A percentile compares a stretch with the other conserved stretches of the same genome.
phyloP scores from a whole-genome alignment of 2,888 invertebrate species.

The Drosophila suboccidentalis region DNA sequence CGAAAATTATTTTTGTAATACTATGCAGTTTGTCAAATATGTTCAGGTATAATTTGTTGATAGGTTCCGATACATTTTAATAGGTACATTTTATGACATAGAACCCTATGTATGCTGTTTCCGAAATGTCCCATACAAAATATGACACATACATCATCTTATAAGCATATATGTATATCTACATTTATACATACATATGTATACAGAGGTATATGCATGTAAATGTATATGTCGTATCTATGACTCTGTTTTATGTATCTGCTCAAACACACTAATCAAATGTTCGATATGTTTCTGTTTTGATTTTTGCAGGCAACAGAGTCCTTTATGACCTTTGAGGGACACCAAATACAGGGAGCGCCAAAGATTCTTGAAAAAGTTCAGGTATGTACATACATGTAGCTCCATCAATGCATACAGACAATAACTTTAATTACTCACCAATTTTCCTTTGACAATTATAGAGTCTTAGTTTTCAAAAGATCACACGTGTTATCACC shows the following conservation, averaged over 20 bases:
- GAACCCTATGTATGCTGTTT: slow-evolving; percentile 24
- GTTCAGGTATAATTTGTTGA: not conserved
- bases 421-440: not conserved
- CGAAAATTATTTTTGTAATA: slow-evolving; percentile 49
- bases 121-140: slow-evolving; percentile 62
- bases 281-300: slow-evolving; percentile 9
- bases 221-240: slow-evolving; percentile 5
- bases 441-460: slow-evolving; percentile 80
- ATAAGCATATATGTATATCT: slow-evolving; percentile 2
- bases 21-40: not conserved
- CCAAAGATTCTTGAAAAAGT: slow-evolving; percentile 98
- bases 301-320: slow-evolving; percentile 90
- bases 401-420: not conserved
- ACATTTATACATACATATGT: slow-evolving; percentile 10
- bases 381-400: slow-evolving; percentile 92
- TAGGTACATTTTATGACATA: not conserved
- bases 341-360: slow-evolving; percentile 95
- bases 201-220: slow-evolving; percentile 6
- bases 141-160: slow-evolving; percentile 49
- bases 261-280: slow-evolving; percentile 22
- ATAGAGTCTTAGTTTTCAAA: slow-evolving; percentile 96
- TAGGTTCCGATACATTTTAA: not conserved
- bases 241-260: slow-evolving; percentile 10
- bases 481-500: slow-evolving; percentile 96
- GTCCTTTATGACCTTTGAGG: slow-evolving; percentile 98